phyloP scores from a whole-genome alignment of 1,140 invertebrate species.

The Meloidogyne exigua region DNA sequence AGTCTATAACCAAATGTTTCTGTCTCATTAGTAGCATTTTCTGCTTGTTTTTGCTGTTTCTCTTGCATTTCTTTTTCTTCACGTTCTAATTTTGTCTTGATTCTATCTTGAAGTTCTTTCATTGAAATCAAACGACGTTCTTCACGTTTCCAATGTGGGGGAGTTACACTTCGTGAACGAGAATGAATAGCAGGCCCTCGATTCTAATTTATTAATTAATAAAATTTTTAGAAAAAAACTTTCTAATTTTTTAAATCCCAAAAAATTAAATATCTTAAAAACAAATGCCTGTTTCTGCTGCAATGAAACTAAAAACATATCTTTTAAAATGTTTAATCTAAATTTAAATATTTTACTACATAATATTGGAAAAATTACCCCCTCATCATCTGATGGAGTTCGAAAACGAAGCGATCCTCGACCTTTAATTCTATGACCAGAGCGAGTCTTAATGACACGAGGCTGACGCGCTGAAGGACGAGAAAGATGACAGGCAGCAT shows the following conservation, averaged over 20 bases:
- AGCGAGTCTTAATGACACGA: not conserved
- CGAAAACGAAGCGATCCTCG: slow-evolving; percentile 35
- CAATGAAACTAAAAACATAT: not conserved
- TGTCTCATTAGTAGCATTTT: slow-evolving; percentile 19
- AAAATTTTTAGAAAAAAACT: not conserved
- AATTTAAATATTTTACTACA: not conserved
- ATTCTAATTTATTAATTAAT: not conserved
- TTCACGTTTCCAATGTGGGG: slow-evolving; percentile 42
- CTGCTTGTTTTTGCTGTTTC: slow-evolving; percentile 10
- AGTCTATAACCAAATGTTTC: slow-evolving; percentile 21
- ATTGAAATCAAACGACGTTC: slow-evolving; percentile 26
- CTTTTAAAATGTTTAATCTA: not conserved
- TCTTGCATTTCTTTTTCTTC: slow-evolving; percentile 15
- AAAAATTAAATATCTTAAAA: slow-evolving; percentile 4
- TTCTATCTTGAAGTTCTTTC: slow-evolving; percentile 22
- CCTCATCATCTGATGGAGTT: slow-evolving; percentile 12
- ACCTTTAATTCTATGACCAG: slow-evolving; percentile 27
- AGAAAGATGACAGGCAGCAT: not conserved
- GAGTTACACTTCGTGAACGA: slow-evolving; percentile 34
- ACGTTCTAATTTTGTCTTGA: slow-evolving; percentile 23
- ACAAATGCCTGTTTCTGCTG: not conserved
- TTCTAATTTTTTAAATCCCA: not conserved
- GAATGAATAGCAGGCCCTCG: not conserved
- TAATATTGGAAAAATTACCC: not conserved
- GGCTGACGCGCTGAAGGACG: not conserved